Evolutionary conservation across 2,113 vertebrate species (phyloP), one percentile per base, ranked within the genome.

Genomic region (Todiramphus chloris): DNA sequence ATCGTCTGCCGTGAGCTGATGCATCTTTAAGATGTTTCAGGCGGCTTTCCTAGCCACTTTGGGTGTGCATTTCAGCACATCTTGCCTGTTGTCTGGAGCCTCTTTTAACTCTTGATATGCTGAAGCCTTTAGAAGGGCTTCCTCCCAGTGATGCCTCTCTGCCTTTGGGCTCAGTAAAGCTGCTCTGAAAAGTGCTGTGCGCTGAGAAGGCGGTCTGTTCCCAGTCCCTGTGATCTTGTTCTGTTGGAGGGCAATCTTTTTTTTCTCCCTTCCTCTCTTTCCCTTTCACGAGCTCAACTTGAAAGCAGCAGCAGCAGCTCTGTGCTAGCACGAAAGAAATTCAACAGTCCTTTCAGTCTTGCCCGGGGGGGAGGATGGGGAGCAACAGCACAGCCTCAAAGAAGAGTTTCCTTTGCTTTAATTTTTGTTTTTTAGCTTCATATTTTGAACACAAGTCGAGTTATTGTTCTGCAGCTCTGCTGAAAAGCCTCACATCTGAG

Each of bases 401-500:
- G 98, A 98, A 98, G 97, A 97, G 95, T 97, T 96, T 97, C 97
- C 98, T 98, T 98, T 97, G 96, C 98, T 98, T 98, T 98, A 97
- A 96, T 97, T 98, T 97, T 96, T 96, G 96, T 64, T 43, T 97
- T 97, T 97, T 97, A 97, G 97, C 96, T 97, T 96, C 97, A 91
- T 97, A 95, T 98, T 98, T 98, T 97, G 98, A 98, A 98, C 97
- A 98, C 97, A 98, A 97, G 98, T 97, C 95, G 96, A 97, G 98
- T 98, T 98, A 98, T 98, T 99, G 98, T 99, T 98, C 97, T 96
- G 85, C 43, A 96, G 94, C 98, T 98, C 97, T 97, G 97, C 98
- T 97, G 91, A 97, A 97, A 98, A 97, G 89, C 79, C 95, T 94
- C 93, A 96, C 96, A 97, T 97, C 97, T 97, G 96, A 98, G 87